These are phyloP conservation scores for Pluvianellus socialis DNA, from an alignment of 2,113 vertebrate genomes.

Conservation along the genomic window DNA sequence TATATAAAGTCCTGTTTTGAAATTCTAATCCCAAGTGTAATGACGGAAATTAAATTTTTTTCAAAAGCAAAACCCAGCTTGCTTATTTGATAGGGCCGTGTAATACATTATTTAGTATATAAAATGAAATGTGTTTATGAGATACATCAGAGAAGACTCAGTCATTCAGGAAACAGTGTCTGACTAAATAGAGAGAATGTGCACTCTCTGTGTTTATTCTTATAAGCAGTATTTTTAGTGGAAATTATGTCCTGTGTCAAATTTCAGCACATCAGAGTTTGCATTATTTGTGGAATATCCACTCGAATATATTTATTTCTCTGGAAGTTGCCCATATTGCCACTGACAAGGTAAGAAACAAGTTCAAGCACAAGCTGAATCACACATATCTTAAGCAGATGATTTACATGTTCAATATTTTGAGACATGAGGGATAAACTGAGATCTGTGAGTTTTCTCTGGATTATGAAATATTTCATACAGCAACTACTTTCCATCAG, in stretches of 20 bases:
- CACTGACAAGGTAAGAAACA: constrained; percentile 1
- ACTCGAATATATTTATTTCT: background rate
- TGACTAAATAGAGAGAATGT: background rate
- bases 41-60: background rate
- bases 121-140: background rate
- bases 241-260: background rate
- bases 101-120: background rate
- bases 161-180: background rate
- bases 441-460: constrained; percentile 8
- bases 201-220: background rate
- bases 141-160: background rate
- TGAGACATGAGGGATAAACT: constrained; percentile 37
- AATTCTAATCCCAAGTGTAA: background rate
- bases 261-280: background rate
- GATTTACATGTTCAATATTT: constrained; percentile 42
- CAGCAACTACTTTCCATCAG: background rate
- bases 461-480: background rate
- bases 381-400: background rate
- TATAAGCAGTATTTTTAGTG: background rate
- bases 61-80: background rate
- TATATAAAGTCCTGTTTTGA: background rate
- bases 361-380: constrained; percentile 2
- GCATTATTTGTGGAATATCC: background rate
- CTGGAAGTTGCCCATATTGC: background rate
- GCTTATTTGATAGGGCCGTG: background rate